Base-by-base conservation (phyloP, 2,113 vertebrate genomes). In the Panurus biarmicus region DNA sequence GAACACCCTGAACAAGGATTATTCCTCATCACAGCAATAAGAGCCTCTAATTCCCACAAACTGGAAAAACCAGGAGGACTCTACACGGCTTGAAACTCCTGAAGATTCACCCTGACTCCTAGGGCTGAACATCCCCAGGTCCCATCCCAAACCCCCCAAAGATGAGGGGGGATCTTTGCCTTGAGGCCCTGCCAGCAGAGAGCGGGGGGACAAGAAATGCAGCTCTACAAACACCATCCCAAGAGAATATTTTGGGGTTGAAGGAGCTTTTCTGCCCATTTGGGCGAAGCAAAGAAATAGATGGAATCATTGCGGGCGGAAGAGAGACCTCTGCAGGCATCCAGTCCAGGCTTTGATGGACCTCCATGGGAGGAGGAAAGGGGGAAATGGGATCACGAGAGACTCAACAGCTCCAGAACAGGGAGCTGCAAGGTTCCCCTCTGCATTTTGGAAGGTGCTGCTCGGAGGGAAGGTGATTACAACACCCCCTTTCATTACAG, bases 151-250 rank as follows among this genome's bases (percentile, higher is more conserved):
- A 74, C 75, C 36, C 73, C 60, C 31, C 56, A 6, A 19, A 56
- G 57, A 3, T 14, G 22, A 51, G 33, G 3, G 2, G 58, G 24
- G 82, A n/a, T 50, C 38, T 61, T 38, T 38, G 28, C 14, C 23
- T 66, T 29, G 4, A 38, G 89, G 54, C 36, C 57, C 20, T 29
- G 33, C 91, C 95, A 93, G 94, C 91, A 95, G 95, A 97, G n/a
- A n/a, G n/a, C n/a, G n/a, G 94, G 88, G 95, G 92, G 84, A 72
- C 71, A 58, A 57, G 91, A 85, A 96, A 93, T 70, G 10, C 75
- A 42, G 3, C 64, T 42, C 58, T 2, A 35, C 26, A 74, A 92
- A 42, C 29, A 16, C 38, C 9, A 58, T 22, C 50, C 79, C 51
- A 14, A 72, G 54, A 0, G 0, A 25, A 1, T 4, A 8, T 16